Evolutionary conservation across 2,113 vertebrate genomes (phyloP).

Genomic region (Saguinus imperator): DNA sequence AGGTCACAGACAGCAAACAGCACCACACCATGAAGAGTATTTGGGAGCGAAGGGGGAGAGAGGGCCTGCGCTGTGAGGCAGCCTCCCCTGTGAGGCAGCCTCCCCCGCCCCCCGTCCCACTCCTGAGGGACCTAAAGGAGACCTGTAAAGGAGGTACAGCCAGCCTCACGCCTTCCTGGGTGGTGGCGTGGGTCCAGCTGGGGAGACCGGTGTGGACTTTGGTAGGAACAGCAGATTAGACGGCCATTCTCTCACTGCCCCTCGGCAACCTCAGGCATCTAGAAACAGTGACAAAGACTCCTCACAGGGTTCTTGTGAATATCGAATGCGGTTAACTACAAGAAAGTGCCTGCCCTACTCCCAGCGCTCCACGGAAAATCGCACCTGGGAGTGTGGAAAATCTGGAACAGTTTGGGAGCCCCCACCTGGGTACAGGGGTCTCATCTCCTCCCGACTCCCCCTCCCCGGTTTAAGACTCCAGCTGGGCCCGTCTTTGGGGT

Average conservation of each 20-base stretch:
- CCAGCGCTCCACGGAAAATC: fast-evolving
- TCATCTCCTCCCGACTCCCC: not conserved
- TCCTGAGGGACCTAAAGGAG: not conserved
- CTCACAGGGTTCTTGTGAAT: not conserved
- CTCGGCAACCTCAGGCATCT: not conserved
- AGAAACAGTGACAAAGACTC: not conserved
- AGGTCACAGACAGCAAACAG: not conserved
- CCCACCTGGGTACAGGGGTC: fast-evolving
- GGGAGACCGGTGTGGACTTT: no score
- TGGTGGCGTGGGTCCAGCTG: fast-evolving
- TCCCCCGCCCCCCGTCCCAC: not conserved
- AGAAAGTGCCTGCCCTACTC: not conserved
- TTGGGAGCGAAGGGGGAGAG: not conserved
- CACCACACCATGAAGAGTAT: no score
- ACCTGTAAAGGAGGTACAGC: no score
- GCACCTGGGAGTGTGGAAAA: not conserved
- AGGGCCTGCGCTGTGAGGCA: not conserved
- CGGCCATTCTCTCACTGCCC: not conserved
- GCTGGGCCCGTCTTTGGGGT: no score
- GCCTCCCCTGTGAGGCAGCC: not conserved
- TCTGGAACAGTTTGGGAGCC: not conserved
- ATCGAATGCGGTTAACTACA: not conserved
- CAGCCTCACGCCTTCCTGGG: not conserved
- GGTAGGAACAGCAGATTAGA: not conserved
- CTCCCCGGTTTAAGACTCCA: fast-evolving